Evolutionary conservation across 2,888 invertebrate species (phyloP), one percentile per base, ranked within the genome.

Genomic region (Gari tellinella): DNA sequence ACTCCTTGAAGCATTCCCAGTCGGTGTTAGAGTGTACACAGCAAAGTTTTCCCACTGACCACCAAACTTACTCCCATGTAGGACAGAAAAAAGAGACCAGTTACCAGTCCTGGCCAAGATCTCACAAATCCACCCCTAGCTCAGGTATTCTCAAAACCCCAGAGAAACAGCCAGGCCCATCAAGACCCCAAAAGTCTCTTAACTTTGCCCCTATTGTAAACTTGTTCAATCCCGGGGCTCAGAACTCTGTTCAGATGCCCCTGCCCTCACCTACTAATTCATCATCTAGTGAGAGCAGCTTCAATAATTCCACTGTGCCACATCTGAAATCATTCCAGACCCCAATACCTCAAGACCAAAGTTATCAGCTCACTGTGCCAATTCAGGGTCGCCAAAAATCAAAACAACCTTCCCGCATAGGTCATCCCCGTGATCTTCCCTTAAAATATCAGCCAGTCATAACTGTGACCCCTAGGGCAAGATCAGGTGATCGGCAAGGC

Each of bases 131-230:
- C 37, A 76, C 81, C 37, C 69, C 80, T 25, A 69, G 72, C n/a
- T 67, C 81, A 21, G 86, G 89, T 5, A 89, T 89, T 45, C 73
- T 89, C 26, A 89, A 89, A 79, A 85, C 82, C 17, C 84, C 80
- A 43, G 84, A 88, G 63, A 78, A 81, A 57, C 67, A 80, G 25
- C 55, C 73, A 25, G 73, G 68, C 68, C 67, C 21, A 12, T 46
- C 57, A 26, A 77, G 74, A 73, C 72, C 83, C 48, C 80, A 74
- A 0, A 89, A 88, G 58, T 85, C 88, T 8, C 66, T 89, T 23
- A 88, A 88, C 70, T 88, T 88, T 82, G 86, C 82, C 26, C 89
- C 89, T 15, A 80, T 85, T 19, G 82, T 89, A 45, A 89, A 87
- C 72, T 66, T 87, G 67, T 86, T 87, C 70, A 85, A 84, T 58